phyloP scores from a whole-genome alignment of 92 coral and sea anemone genomes.

The Epizoanthus illoricatus region DNA sequence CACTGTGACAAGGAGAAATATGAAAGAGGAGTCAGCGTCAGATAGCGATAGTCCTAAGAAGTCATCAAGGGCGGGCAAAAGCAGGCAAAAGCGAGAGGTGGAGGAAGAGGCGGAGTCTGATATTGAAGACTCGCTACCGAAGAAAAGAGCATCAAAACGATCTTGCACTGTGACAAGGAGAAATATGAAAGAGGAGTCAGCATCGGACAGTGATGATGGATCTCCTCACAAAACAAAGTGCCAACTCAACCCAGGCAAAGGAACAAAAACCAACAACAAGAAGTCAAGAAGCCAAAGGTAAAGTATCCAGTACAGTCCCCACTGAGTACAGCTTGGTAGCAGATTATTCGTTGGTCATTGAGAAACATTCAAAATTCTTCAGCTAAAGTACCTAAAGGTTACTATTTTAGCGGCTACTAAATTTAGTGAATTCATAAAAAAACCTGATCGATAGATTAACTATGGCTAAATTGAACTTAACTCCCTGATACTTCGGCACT shows the following conservation, averaged over 20 bases:
- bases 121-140: background rate
- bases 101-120: background rate
- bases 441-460: too few relatives aligned
- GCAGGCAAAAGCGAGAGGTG: background rate
- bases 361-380: too few relatives aligned
- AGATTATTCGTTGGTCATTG: too few relatives aligned
- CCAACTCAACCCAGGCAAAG: background rate
- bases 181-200: background rate
- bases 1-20: conserved; percentile 18
- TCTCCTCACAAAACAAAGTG: conserved; percentile 9
- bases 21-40: conserved; percentile 24
- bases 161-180: background rate
- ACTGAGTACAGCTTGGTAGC: too few relatives aligned
- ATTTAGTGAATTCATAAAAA: too few relatives aligned
- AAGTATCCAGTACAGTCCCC: background rate
- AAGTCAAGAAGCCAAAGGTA: background rate
- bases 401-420: too few relatives aligned
- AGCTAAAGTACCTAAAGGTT: too few relatives aligned
- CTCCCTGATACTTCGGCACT: too few relatives aligned
- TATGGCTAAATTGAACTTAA: too few relatives aligned
- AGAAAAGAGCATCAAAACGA: background rate
- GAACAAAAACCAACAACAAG: background rate
- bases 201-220: background rate
- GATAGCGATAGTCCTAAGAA: conserved; percentile 9
- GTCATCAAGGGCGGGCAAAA: background rate